These are phyloP conservation scores for Elysia crispata DNA, from an alignment of 2,888 invertebrate genomes.

Conservation along the genomic window DNA sequence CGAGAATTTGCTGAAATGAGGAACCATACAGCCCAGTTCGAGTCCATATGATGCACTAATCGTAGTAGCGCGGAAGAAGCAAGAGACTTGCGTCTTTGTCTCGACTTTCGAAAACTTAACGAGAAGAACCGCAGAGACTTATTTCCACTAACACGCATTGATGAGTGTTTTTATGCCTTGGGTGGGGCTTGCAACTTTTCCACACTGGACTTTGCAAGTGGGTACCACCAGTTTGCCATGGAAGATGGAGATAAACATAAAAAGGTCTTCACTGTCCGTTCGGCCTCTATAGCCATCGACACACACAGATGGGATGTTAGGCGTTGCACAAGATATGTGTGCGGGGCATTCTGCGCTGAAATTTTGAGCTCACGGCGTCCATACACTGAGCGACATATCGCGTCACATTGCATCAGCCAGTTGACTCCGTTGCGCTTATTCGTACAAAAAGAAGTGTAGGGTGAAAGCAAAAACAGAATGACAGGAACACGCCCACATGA, in stretches of 20 bases:
- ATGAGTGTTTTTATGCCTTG: conserved; percentile 33
- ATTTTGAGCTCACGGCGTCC: no score
- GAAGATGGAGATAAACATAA: conserved; percentile 31
- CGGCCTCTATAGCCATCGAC: no score
- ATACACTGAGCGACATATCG: no score
- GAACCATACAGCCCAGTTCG: not conserved
- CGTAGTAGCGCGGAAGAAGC: conserved; percentile 28
- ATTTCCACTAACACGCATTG: conserved; percentile 12
- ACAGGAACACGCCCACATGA: no score
- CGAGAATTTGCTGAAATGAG: not conserved
- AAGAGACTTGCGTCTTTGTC: not conserved
- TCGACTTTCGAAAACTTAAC: not conserved
- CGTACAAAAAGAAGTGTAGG: no score
- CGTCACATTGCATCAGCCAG: no score
- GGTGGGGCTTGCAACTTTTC: conserved; percentile 29
- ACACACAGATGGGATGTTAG: no score
- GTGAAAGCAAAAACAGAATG: no score
- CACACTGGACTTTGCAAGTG: conserved; percentile 34
- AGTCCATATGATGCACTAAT: conserved; percentile 15
- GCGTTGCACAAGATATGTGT: no score
- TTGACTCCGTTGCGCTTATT: no score
- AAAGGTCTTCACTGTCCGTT: conserved; percentile 33
- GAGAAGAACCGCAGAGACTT: conserved; percentile 9
- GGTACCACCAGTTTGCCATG: conserved; percentile 44
- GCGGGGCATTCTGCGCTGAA: no score